Conservation (phyloP, 1,140 invertebrate species). For the Orius laevigatus region DNA sequence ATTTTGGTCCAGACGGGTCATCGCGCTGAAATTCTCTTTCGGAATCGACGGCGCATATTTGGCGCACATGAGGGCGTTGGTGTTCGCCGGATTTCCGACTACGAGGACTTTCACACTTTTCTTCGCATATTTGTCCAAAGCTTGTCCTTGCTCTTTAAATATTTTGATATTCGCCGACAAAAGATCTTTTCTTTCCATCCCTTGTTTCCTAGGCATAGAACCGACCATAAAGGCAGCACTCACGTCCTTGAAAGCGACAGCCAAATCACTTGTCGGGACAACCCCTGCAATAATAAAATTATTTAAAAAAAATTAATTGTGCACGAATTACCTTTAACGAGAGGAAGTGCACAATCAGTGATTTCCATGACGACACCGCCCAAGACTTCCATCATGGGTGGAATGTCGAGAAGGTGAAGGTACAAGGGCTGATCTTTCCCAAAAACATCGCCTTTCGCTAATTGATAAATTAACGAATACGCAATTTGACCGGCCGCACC, state of each 20-base stretch:
- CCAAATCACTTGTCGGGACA: conserved; percentile 71
- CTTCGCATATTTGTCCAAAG: conserved; percentile 80
- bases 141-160: conserved; percentile 90
- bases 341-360: conserved; percentile 86
- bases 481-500: conserved; percentile 98
- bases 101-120: conserved; percentile 94
- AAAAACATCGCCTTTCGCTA: conserved; percentile 94
- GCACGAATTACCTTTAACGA: conserved; percentile 44
- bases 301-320: neutral
- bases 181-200: conserved; percentile 97
- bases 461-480: conserved; percentile 85
- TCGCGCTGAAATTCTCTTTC: conserved; percentile 89
- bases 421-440: conserved; percentile 76
- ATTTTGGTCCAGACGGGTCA: conserved; percentile 98
- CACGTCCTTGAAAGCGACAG: conserved; percentile 85
- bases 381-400: conserved; percentile 84
- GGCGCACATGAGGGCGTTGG: conserved; percentile 92
- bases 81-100: conserved; percentile 98
- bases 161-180: conserved; percentile 95
- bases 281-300: conserved; percentile 40
- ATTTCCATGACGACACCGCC: conserved; percentile 97
- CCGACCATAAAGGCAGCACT: conserved; percentile 97
- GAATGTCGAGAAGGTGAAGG: conserved; percentile 88
- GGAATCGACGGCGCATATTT: conserved; percentile 97
- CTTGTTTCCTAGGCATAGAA: conserved; percentile 94